Percentiles rank a stretch among this genome's conserved stretches.
phyloP scores from a whole-genome alignment of 2,888 invertebrate genomes.

The Sarcophaga variegata region DNA sequence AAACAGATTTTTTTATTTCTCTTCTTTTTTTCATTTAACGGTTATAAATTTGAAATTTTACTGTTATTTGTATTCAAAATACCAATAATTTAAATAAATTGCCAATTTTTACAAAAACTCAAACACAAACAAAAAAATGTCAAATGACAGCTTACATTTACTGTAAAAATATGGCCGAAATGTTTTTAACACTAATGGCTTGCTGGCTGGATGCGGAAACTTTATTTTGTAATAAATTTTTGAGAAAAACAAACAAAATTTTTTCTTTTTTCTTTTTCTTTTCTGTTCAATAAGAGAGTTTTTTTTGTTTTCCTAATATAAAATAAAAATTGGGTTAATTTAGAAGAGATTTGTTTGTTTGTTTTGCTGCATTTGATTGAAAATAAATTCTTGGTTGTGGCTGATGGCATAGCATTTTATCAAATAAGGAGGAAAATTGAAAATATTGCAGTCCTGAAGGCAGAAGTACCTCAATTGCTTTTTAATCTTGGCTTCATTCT shows the following conservation, averaged over 20 bases:
- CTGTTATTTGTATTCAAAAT: constrained; percentile 2
- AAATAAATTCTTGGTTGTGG: too few relatives aligned
- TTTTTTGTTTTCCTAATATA: too few relatives aligned
- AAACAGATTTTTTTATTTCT: neutral
- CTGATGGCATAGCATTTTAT: too few relatives aligned
- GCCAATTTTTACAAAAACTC: neutral
- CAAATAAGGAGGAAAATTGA: too few relatives aligned
- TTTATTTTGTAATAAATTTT: constrained; percentile 32
- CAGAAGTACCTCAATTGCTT: too few relatives aligned
- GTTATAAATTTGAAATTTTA: constrained; percentile 18
- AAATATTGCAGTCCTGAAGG: too few relatives aligned
- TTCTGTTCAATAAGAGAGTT: too few relatives aligned
- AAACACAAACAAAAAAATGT: constrained; percentile 26
- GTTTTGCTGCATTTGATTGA: too few relatives aligned
- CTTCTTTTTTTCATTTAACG: neutral
- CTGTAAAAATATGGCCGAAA: constrained; percentile 39
- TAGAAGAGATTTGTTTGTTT: too few relatives aligned
- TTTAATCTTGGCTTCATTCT: too few relatives aligned
- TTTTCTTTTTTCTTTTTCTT: neutral
- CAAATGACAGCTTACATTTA: constrained; percentile 49
- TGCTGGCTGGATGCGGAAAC: constrained; percentile 35
- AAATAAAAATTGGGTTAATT: too few relatives aligned
- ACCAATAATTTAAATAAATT: constrained; percentile 39
- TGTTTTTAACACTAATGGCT: constrained; percentile 53
- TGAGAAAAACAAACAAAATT: constrained; percentile 23